Base-by-base conservation (phyloP, 2,888 invertebrate genomes). In the Tenthredo amoena region DNA sequence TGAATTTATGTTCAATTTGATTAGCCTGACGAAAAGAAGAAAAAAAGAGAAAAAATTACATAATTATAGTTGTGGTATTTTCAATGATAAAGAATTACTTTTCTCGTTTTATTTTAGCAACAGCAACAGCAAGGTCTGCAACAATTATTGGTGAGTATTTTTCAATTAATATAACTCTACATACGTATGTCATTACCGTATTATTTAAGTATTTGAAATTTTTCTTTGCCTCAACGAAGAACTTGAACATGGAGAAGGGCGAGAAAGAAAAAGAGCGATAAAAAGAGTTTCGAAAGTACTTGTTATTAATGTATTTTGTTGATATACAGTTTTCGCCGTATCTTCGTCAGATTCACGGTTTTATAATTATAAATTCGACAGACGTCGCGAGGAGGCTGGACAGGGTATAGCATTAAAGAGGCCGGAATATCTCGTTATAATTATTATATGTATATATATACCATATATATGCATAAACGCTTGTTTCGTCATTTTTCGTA, bases 81-180 rank as follows among this genome's bases (percentile, higher is more conserved):
- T n/a, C n/a, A 72, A 40, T 37, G 37, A 71, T 71, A 1, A 71
- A 37, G 34, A 31, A 18, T 71, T 18, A 26, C 18, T 37, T 62
- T 62, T 85, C 87, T 83, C 89, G 86, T 90, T 90, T 88, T 88
- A 94, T 94, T 95, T 93, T 96, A 97, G 97, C 97, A 97, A 96
- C 97, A 97, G 95, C 97, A 98, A 95, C 98, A 98, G 95, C 97
- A 97, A 94, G 97, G 97, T 94, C 96, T 98, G 91, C 98, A 98
- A 94, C 98, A 98, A 95, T 96, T 98, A 95, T 96, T 98, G 96
- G 98, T 98, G 96, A 97, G 98, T 97, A 94, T 47, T 65, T 43
- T 79, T 76, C 9, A 79, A 77, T 40, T 40, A 68, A 21, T 68
- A 26, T 50, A 6, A 21, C 15, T 12, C 15, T 72, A 21, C 21